These are phyloP conservation scores for Drosophila mulleri DNA, from an alignment of 2,888 invertebrate genomes.

Conservation along the genomic window DNA sequence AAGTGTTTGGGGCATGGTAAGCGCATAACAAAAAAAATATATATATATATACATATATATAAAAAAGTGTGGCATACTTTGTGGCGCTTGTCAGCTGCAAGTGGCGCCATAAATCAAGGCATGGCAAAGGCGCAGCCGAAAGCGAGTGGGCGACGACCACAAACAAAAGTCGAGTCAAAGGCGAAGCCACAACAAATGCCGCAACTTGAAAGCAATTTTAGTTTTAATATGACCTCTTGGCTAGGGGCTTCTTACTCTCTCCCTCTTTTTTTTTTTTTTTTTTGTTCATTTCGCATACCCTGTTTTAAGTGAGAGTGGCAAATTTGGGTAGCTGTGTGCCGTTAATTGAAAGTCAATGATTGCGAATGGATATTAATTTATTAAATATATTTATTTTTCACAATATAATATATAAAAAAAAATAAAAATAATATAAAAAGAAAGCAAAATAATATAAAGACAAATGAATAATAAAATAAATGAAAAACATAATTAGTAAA, in stretches of 20 bases:
- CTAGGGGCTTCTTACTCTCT: background rate
- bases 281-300: background rate
- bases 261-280: no score
- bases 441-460: no score
- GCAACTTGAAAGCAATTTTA: slow-evolving; percentile 64
- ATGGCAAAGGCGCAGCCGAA: slow-evolving; percentile 12
- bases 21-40: background rate
- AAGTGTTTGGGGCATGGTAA: slow-evolving; percentile 3
- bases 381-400: no score
- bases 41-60: no score
- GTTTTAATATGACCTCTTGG: slow-evolving; percentile 67
- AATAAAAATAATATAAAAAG: no score
- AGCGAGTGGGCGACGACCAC: slow-evolving; percentile 39
- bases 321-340: background rate
- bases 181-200: slow-evolving; percentile 46
- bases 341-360: background rate
- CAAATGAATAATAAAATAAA: no score
- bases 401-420: no score
- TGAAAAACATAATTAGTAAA: no score
- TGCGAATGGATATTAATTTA: no score
- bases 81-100: slow-evolving; percentile 67
- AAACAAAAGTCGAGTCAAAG: slow-evolving; percentile 66
- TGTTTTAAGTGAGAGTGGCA: background rate
- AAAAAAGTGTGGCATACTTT: slow-evolving; percentile 58
- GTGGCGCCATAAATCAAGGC: slow-evolving; percentile 75